Evolutionary conservation across 2,888 invertebrate genomes (phyloP).

Genomic region (Epistrophe grossulariae): DNA sequence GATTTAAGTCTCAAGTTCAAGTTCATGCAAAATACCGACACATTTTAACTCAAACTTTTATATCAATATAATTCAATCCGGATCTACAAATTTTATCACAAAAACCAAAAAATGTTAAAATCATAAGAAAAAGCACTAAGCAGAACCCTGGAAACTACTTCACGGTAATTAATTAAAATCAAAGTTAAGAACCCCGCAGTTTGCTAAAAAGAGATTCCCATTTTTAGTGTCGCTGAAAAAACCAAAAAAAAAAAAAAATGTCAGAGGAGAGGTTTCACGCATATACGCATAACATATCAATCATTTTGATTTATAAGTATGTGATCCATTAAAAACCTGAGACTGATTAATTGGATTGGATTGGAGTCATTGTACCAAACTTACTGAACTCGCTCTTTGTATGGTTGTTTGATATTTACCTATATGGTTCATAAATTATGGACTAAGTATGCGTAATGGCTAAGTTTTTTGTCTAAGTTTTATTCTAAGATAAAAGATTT

Average conservation of each 20-base stretch:
- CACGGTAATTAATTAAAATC: slow-evolving; percentile 27
- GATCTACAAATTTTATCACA: background rate
- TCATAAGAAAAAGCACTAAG: slow-evolving; percentile 14
- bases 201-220: slow-evolving; percentile 13
- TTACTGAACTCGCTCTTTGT: background rate
- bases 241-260: slow-evolving; percentile 3
- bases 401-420: background rate
- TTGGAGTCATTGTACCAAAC: slow-evolving; percentile 36
- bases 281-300: slow-evolving; percentile 16
- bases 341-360: slow-evolving; percentile 24
- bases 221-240: slow-evolving; percentile 15
- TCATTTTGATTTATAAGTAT: slow-evolving; percentile 34
- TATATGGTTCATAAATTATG: background rate
- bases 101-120: background rate
- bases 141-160: slow-evolving; percentile 6
- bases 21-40: slow-evolving; percentile 5
- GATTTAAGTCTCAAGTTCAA: slow-evolving; percentile 32
- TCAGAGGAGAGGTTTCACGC: slow-evolving; percentile 13
- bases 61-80: background rate
- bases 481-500: background rate
- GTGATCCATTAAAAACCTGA: slow-evolving; percentile 15
- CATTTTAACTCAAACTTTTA: background rate
- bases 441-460: too few relatives aligned
- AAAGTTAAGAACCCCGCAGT: slow-evolving; percentile 10
- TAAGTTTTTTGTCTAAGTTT: background rate